Percentiles rank a stretch among this genome's conserved stretches.
These are phyloP conservation scores for Diadumene lineata DNA, from an alignment of 92 coral and sea anemone species.

Conservation along the genomic window DNA sequence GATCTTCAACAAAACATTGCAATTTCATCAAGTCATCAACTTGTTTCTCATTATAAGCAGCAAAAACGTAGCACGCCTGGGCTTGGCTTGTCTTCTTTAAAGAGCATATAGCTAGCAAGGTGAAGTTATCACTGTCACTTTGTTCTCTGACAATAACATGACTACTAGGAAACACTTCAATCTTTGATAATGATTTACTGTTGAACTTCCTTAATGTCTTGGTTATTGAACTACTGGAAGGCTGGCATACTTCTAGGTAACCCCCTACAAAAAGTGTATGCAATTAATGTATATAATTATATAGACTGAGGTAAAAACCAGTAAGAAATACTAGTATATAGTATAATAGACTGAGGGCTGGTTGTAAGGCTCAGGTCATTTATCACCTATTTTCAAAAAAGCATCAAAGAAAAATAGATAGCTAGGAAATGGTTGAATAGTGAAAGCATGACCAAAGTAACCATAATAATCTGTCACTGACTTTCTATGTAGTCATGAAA, in stretches of 20 bases:
- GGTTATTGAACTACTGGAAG: neutral
- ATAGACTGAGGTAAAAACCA: too few species aligned
- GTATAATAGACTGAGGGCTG: too few species aligned
- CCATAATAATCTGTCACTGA: too few species aligned
- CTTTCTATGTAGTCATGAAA: too few species aligned
- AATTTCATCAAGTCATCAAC: neutral
- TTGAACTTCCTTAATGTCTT: slow-evolving; percentile 12
- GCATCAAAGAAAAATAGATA: too few species aligned
- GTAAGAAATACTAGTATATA: too few species aligned
- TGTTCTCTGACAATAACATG: slow-evolving; percentile 33
- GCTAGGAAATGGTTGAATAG: too few species aligned
- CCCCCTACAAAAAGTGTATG: neutral
- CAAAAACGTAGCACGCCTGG: neutral
- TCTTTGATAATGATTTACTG: neutral
- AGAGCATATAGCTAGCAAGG: slow-evolving; percentile 22
- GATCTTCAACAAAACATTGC: neutral
- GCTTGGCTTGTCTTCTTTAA: neutral
- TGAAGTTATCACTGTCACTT: slow-evolving; percentile 8
- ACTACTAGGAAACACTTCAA: slow-evolving; percentile 34
- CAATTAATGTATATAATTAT: too few species aligned
- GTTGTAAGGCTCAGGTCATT: too few species aligned
- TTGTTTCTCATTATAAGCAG: slow-evolving; percentile 7
- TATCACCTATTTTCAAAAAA: too few species aligned
- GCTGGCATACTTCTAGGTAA: slow-evolving; percentile 9
- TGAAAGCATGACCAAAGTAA: too few species aligned